These are phyloP conservation scores for Cylloceria caligata DNA, from an alignment of 2,888 invertebrate species.

Conservation along the genomic window DNA sequence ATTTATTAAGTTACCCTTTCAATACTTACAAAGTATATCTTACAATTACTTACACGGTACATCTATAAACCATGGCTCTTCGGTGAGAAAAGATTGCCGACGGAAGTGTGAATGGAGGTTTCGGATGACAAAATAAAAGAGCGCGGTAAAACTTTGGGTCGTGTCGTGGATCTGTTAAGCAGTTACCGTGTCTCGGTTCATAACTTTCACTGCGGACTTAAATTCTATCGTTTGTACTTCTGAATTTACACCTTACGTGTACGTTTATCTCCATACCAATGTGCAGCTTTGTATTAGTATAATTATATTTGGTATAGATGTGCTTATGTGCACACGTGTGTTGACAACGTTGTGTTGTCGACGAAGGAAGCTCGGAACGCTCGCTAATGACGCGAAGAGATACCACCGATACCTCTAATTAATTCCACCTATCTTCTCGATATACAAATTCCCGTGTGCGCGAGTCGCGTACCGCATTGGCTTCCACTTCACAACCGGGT, in stretches of 20 bases:
- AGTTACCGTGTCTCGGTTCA: background rate
- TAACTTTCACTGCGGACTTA: slow-evolving; percentile 2
- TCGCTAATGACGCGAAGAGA: slow-evolving; percentile 83
- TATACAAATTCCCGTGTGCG: slow-evolving; percentile 80
- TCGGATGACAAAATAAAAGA: slow-evolving; percentile 33
- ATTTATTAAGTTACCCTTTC: slow-evolving; percentile 32
- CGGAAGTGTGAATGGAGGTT: slow-evolving; percentile 53
- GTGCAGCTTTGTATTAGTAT: slow-evolving; percentile 14
- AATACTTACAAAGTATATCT: background rate
- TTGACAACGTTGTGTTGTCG: slow-evolving; percentile 65
- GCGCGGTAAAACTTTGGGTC: background rate
- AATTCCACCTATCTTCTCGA: slow-evolving; percentile 83
- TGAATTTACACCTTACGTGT: slow-evolving; percentile 10
- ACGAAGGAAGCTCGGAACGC: slow-evolving; percentile 76
- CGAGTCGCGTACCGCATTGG: slow-evolving; percentile 48
- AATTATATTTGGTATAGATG: slow-evolving; percentile 30
- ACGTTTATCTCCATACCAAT: background rate
- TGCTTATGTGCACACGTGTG: slow-evolving; percentile 71
- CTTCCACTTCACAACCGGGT: slow-evolving; percentile 44
- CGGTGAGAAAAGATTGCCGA: slow-evolving; percentile 20
- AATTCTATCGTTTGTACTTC: slow-evolving; percentile 19
- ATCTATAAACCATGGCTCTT: background rate
- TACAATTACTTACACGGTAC: too few relatives aligned
- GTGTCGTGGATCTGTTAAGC: background rate
- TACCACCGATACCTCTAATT: slow-evolving; percentile 84